Evolutionary conservation across 92 coral and sea anemone genomes (phyloP).

Genomic region (Epizoanthus ramosus): DNA sequence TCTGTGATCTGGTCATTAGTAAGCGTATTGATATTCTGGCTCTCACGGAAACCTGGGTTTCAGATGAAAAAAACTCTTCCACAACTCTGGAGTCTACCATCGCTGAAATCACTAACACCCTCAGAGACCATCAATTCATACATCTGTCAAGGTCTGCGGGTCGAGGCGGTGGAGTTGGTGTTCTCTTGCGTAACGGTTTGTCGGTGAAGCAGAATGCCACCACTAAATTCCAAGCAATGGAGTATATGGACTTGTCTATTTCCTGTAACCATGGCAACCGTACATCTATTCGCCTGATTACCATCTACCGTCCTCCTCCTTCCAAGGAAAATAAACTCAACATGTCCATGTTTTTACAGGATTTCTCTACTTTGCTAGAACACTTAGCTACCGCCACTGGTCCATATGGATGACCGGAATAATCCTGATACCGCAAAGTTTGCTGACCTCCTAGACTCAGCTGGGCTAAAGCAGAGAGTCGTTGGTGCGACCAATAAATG

Average conservation of each 20-base stretch:
- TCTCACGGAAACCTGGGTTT: slow-evolving; percentile 51
- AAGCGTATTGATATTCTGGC: slow-evolving; percentile 47
- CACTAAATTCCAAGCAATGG: slow-evolving; percentile 37
- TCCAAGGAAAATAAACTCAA: slow-evolving; percentile 58
- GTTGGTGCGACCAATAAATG: slow-evolving; percentile 38
- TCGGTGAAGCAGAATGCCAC: slow-evolving; percentile 18
- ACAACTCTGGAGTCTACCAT: slow-evolving; percentile 21
- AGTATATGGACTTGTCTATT: slow-evolving; percentile 52
- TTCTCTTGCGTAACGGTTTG: slow-evolving; percentile 38
- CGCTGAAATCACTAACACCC: slow-evolving; percentile 51
- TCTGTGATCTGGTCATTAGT: slow-evolving; percentile 50
- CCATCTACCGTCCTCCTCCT: slow-evolving; percentile 67
- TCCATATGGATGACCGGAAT: slow-evolving; percentile 42
- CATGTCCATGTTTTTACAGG: slow-evolving; percentile 36
- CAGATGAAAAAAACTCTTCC: neutral
- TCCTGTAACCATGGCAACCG: slow-evolving; percentile 47
- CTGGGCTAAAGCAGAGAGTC: slow-evolving; percentile 32
- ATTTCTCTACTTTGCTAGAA: slow-evolving; percentile 51
- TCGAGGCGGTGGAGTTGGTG: slow-evolving; percentile 44
- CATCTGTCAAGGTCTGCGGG: slow-evolving; percentile 52
- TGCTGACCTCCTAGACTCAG: slow-evolving; percentile 42
- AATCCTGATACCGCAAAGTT: slow-evolving; percentile 43
- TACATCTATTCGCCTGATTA: slow-evolving; percentile 38
- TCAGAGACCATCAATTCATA: neutral
- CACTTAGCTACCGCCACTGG: slow-evolving; percentile 17